These are phyloP conservation scores for Charaxes varanes DNA, from an alignment of 1,140 invertebrate species.

Conservation along the genomic window DNA sequence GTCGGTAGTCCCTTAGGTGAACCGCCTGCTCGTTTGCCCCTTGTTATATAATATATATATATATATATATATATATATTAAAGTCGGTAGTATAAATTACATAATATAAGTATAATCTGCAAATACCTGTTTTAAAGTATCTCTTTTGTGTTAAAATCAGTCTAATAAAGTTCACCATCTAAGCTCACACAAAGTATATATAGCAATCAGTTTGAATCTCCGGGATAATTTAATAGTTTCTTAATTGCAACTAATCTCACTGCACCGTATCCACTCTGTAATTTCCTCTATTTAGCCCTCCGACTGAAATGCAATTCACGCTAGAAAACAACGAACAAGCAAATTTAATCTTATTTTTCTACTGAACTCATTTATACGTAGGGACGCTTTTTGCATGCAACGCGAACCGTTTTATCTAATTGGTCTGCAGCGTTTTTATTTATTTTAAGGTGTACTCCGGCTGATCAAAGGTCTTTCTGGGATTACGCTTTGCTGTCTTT, in stretches of 20 bases:
- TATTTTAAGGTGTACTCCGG: conserved; percentile 13
- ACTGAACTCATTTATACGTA: conserved; percentile 3
- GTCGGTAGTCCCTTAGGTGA: too few relatives aligned
- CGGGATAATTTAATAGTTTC: conserved; percentile 54
- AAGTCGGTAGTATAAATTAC: too few relatives aligned
- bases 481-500: conserved; percentile 7
- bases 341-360: conserved; percentile 4
- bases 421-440: conserved; percentile 10
- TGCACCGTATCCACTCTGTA: conserved; percentile 36
- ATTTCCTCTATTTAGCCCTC: conserved; percentile 37
- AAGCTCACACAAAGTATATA: too few relatives aligned
- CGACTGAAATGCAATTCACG: conserved; percentile 28
- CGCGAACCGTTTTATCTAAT: conserved; percentile 10
- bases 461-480: conserved; percentile 11
- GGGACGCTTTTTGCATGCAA: conserved; percentile 2
- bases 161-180: too few relatives aligned
- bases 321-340: conserved; percentile 22
- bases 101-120: too few relatives aligned
- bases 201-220: too few relatives aligned
- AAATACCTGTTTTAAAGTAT: too few relatives aligned
- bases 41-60: too few relatives aligned
- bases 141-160: too few relatives aligned
- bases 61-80: too few relatives aligned
- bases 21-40: too few relatives aligned
- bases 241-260: conserved; percentile 50